A percentile compares a stretch with the other conserved stretches of the same genome.
Conservation (phyloP, 2,888 invertebrate genomes). For the Napeogenes inachia region DNA sequence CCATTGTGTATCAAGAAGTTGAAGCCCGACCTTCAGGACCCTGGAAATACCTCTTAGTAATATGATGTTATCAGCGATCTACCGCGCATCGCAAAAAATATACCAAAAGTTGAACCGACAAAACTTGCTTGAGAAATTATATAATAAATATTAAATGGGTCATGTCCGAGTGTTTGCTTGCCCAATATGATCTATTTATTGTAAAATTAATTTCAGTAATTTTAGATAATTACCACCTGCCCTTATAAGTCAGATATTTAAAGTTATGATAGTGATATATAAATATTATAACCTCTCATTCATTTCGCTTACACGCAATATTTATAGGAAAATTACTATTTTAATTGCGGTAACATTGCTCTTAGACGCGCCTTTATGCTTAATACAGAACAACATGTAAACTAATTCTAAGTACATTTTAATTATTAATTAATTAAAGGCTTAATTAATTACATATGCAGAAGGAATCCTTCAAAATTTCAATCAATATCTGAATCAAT, state of each 20-base stretch:
- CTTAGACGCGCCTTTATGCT: not conserved
- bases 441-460: too few species aligned
- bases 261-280: too few species aligned
- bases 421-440: too few species aligned
- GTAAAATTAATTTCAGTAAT: too few species aligned
- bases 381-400: too few species aligned
- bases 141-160: conserved; percentile 1
- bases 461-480: too few species aligned
- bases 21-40: conserved; percentile 27
- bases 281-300: not conserved
- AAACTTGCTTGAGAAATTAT: conserved; percentile 8
- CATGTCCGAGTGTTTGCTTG: not conserved
- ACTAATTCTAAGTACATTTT: too few species aligned
- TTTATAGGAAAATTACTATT: not conserved
- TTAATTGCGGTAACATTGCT: not conserved
- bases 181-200: too few species aligned
- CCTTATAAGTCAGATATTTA: too few species aligned
- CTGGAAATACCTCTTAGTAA: conserved; percentile 31
- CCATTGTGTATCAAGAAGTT: conserved; percentile 22
- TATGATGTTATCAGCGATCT: conserved; percentile 28
- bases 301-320: not conserved
- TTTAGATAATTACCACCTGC: too few species aligned
- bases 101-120: conserved; percentile 17
- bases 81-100: conserved; percentile 29
- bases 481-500: too few species aligned